These are phyloP conservation scores for Chesias legatella DNA, from an alignment of 2,888 invertebrate species.

Conservation along the genomic window DNA sequence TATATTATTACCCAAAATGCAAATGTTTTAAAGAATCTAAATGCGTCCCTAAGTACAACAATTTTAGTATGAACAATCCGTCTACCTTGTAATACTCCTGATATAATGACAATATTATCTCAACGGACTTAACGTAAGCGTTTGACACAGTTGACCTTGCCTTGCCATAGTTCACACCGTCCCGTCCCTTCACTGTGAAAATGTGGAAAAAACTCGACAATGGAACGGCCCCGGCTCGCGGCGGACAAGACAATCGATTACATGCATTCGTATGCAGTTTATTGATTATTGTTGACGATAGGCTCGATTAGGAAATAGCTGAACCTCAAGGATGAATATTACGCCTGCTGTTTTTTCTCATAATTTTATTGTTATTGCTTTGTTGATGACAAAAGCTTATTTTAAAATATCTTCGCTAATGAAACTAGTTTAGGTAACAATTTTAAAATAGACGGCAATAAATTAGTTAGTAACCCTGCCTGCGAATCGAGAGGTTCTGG, in stretches of 20 bases:
- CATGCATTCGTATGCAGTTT: slow-evolving; percentile 63
- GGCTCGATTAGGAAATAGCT: slow-evolving; percentile 64
- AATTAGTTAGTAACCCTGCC: no score
- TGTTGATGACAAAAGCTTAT: slow-evolving; percentile 7
- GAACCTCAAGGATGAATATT: slow-evolving; percentile 51
- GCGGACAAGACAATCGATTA: slow-evolving; percentile 76
- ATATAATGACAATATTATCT: slow-evolving; percentile 22
- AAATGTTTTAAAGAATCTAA: no score
- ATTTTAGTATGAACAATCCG: neutral
- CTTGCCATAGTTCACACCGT: slow-evolving; percentile 71
- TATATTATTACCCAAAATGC: no score
- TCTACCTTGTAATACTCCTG: slow-evolving; percentile 1
- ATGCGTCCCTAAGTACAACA: no score
- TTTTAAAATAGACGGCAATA: no score
- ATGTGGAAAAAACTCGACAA: slow-evolving; percentile 74
- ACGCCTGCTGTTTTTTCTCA: slow-evolving; percentile 39
- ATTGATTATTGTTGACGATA: slow-evolving; percentile 71
- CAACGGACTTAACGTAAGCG: slow-evolving; percentile 51
- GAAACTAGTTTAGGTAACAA: neutral
- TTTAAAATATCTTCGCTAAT: neutral
- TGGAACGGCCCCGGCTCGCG: slow-evolving; percentile 54
- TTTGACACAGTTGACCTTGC: slow-evolving; percentile 72
- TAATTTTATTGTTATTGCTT: slow-evolving; percentile 23
- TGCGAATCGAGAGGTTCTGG: no score
- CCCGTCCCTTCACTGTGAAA: slow-evolving; percentile 77